These are phyloP conservation scores for Lepidurus arcticus DNA, from an alignment of 1,140 invertebrate species.

Conservation along the genomic window DNA sequence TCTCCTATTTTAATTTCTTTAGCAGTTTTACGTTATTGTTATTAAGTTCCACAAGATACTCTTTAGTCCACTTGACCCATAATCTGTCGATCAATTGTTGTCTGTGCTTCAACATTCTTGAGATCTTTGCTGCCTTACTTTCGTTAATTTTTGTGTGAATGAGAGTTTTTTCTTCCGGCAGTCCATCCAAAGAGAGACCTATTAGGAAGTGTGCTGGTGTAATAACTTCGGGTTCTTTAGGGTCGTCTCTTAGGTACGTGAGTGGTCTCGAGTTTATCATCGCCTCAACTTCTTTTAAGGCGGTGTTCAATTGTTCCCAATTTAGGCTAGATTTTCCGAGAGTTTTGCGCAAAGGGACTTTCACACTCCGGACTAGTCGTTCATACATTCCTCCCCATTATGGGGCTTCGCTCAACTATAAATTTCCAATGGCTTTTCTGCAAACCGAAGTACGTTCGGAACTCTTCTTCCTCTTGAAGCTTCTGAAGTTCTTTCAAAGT, in stretches of 20 bases:
- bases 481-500: too few relatives aligned
- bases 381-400: conserved; percentile 7
- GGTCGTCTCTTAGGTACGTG: background rate
- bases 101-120: background rate
- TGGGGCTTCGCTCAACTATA: background rate
- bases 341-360: background rate
- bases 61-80: background rate
- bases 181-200: background rate
- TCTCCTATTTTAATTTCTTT: background rate
- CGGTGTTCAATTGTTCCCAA: background rate
- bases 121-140: background rate
- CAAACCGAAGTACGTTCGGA: too few relatives aligned
- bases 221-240: background rate
- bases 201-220: too few relatives aligned
- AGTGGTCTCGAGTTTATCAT: conserved; percentile 23
- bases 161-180: background rate
- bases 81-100: background rate
- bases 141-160: background rate
- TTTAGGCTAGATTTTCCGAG: background rate
- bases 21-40: background rate
- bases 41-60: background rate
- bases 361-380: conserved; percentile 20
- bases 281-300: background rate
- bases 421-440: background rate
- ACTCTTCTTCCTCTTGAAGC: too few relatives aligned